Evolutionary conservation across 2,888 invertebrate species (phyloP), one percentile per base, ranked within the genome.

Genomic region (Mimumesa dahlbomi): DNA sequence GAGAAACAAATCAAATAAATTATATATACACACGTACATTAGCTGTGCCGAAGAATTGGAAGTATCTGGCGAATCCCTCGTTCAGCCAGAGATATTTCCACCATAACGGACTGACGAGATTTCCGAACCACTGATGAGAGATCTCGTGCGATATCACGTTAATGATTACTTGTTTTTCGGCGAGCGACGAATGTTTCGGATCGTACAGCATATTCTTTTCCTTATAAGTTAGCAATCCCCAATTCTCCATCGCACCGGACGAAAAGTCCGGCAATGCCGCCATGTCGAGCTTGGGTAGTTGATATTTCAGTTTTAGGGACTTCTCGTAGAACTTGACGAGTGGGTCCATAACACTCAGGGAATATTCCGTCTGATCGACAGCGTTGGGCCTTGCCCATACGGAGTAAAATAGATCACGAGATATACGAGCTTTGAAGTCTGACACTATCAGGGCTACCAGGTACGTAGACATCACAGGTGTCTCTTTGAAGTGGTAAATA

Each of bases 201-300:
- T 96, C 94, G 84, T 94, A 96, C 0, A 97, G 90, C 92, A 97
- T 93, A 1, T 94, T 93, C 9, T 94, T 93, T 90, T 97, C 97
- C 69, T 95, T 93, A 85, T 79, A 88, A 0, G 85, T 87, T 2
- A 89, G 38, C 0, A 88, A 54, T 1, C 89, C 88, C 89, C 87
- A 88, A 59, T 88, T 92, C 75, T 92, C 92, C 91, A 92, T 92
- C 4, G 91, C 92, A 1, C 91, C 91, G 0, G 91, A 90, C 2
- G 87, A 78, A 76, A 92, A 92, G 76, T 92, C 92, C 0, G 92
- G 92, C 14, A 93, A 83, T 0, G 92, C 92, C 22, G 91, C 89
- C 91, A 92, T 91, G 75, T 92, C 92, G 4, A 91, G 84, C 79
- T 92, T 91, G 0, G 88, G 79, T 7, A 91, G 77, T 14, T 89